phyloP scores from a whole-genome alignment of 1,140 invertebrate genomes.

The Hormaphis cornu region DNA sequence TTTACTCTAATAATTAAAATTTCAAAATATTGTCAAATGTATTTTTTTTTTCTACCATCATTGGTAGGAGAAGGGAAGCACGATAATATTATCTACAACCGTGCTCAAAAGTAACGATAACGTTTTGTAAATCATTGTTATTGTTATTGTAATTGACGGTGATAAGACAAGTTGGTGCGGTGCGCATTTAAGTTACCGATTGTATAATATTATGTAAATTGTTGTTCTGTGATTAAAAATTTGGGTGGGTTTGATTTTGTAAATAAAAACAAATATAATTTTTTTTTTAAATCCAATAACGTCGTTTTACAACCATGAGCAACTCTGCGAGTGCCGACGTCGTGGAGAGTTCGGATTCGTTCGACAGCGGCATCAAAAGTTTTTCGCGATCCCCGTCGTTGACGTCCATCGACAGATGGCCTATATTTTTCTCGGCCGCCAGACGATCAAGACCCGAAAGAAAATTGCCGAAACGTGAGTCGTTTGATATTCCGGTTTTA shows the following conservation, averaged over 20 bases:
- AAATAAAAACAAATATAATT: background rate
- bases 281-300: background rate
- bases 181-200: no score
- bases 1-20: no score
- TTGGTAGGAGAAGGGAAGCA: no score
- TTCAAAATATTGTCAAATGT: no score
- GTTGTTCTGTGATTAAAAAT: no score
- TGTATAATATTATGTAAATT: no score
- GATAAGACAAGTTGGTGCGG: background rate
- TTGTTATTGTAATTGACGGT: background rate
- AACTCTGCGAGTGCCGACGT: background rate
- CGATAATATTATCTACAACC: no score
- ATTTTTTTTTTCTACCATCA: no score
- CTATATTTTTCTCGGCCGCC: conserved; percentile 24
- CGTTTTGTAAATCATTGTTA: background rate
- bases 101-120: no score
- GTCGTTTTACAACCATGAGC: background rate
- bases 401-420: conserved; percentile 33
- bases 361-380: conserved; percentile 25
- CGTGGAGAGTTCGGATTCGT: conserved; percentile 29
- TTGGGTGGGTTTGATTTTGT: background rate
- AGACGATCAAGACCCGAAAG: conserved; percentile 10
- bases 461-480: conserved; percentile 18
- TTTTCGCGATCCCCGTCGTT: conserved; percentile 33
- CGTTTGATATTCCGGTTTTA: background rate